Percentiles rank a stretch among this genome's conserved stretches.
Conservation (phyloP, 2,888 invertebrate genomes). For the Eristalinus aeneus region DNA sequence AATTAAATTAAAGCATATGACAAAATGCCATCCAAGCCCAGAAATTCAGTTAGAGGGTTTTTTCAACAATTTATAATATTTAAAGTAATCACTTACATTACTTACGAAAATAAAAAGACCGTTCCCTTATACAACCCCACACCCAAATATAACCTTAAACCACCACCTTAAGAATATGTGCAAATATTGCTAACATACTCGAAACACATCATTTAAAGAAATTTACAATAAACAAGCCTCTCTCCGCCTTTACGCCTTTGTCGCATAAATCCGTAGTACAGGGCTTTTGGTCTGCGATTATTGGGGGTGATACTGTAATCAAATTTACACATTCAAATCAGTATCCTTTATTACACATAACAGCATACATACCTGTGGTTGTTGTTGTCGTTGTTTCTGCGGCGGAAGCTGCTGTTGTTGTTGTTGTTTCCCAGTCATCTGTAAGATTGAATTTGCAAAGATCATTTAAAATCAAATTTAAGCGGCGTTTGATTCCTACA, state of each 20-base stretch:
- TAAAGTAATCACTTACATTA: too few relatives aligned
- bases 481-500: background rate
- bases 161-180: too few relatives aligned
- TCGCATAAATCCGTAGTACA: conserved; percentile 44
- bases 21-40: too few relatives aligned
- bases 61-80: too few relatives aligned
- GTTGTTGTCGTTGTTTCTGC: background rate
- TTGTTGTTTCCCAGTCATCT: background rate
- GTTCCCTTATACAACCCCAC: too few relatives aligned
- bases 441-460: background rate
- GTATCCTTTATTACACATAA: background rate
- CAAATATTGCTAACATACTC: too few relatives aligned
- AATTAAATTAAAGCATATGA: too few relatives aligned
- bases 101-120: too few relatives aligned
- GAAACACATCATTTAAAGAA: conserved; percentile 33
- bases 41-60: too few relatives aligned
- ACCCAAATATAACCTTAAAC: too few relatives aligned
- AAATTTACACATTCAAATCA: background rate
- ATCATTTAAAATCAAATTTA: background rate
- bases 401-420: too few relatives aligned
- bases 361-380: background rate
- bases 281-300: background rate
- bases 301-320: background rate
- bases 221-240: conserved; percentile 47
- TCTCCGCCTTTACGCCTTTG: conserved; percentile 22